Base-by-base conservation (phyloP, 2,888 invertebrate species). In the Drosophila nr. perissopoda region DNA sequence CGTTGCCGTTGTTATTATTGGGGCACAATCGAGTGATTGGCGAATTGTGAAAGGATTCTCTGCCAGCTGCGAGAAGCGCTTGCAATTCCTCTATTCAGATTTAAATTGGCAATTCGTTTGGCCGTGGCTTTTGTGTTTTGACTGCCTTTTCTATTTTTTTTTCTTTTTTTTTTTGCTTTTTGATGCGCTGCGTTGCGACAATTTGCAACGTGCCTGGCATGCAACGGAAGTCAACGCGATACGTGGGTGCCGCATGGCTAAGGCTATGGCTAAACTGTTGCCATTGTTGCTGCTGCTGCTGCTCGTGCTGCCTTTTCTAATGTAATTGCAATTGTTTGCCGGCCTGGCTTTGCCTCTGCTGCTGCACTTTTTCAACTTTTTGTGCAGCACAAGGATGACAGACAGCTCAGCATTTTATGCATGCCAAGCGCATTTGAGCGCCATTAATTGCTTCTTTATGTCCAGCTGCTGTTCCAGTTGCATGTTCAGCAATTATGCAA, bases 361-460 rank as follows among this genome's bases (percentile, higher is more conserved):
- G 77, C 53, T 75, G 66, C 73, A 67, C 45, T 75, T 79, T 68
- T 69, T 70, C 66, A 54, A 60, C 64, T 75, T 69, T 53, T n/a
- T 16, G 31, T 21, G 3, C 66, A 29, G 29, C 51, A 31, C 40
- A 38, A 53, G 61, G 56, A 42, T 51, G 59, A 72, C 66, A 61
- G 62, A 67, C 68, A 61, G 59, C 60, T 76, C 67, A 76, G 63
- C 76, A 91, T 90, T 91, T 91, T 91, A 83, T 91, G 91, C 91
- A 91, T 91, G 88, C 90, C 87, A 90, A 82, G 91, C 91, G 91
- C 90, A 91, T 91, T 91, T 89, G 80, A 77, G 77, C 66, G 83
- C 59, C 85, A 89, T 87, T 91, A 91, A 91, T 91, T 91, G 90
- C 89, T 91, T 78, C 88, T 91, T 91, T 91, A 91, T 83, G 80